phyloP scores from a whole-genome alignment of 2,113 vertebrate species.

The Corynorhinus townsendii region DNA sequence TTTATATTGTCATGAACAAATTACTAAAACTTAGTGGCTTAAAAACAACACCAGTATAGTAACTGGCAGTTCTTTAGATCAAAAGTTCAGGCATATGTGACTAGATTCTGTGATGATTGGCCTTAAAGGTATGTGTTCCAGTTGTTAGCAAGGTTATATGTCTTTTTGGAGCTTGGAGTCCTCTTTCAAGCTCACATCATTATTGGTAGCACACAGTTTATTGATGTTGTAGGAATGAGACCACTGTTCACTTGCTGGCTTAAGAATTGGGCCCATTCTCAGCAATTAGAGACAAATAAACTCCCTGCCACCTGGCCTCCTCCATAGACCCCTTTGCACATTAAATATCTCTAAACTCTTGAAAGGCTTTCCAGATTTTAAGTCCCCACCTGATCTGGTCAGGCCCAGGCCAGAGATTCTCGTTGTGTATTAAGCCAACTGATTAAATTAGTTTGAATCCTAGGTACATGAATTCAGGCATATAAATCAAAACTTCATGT shows the following conservation, averaged over 20 bases:
- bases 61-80: not conserved
- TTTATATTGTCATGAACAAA: not conserved
- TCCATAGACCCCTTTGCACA: not conserved
- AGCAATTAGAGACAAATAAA: not conserved
- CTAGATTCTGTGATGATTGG: not conserved
- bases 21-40: not conserved
- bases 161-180: not conserved
- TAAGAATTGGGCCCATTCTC: not conserved
- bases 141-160: no score
- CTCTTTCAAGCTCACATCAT: not conserved
- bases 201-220: not conserved
- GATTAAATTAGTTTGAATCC: not conserved
- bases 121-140: not conserved
- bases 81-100: not conserved
- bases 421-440: not conserved
- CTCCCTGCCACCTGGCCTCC: fast-evolving
- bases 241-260: not conserved
- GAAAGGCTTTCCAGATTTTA: not conserved
- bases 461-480: not conserved
- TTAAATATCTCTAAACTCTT: not conserved
- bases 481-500: not conserved
- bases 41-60: not conserved
- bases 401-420: not conserved
- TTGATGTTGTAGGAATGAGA: not conserved
- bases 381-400: not conserved